Conservation (phyloP, 2,113 vertebrate species). For the Gnathonemus longibarbis region DNA sequence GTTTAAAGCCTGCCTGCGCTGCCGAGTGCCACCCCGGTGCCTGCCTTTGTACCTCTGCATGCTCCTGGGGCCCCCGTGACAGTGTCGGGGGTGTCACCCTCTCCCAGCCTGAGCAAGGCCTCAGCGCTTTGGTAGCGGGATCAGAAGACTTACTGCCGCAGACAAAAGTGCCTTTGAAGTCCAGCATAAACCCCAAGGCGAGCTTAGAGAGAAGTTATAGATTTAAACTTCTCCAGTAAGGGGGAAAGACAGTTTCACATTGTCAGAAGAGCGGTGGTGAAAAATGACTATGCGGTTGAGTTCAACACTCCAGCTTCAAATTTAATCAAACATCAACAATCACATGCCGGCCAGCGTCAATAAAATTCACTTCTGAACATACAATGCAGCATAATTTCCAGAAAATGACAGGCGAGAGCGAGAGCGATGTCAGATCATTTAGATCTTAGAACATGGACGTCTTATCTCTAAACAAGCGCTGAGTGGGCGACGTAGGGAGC, state of each 20-base stretch:
- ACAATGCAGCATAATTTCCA: not conserved
- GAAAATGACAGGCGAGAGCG: not conserved
- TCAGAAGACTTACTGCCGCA: not conserved
- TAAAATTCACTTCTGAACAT: not conserved
- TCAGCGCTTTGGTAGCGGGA: not conserved
- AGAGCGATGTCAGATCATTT: not conserved
- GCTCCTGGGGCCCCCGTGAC: not conserved
- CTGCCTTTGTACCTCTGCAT: not conserved
- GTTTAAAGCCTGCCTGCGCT: not conserved
- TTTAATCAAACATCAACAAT: not conserved
- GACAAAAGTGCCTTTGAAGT: constrained; percentile 14
- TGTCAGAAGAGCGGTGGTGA: not conserved
- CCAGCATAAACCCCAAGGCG: not conserved
- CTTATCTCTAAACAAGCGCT: not conserved
- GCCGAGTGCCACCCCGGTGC: not conserved
- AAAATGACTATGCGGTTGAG: not conserved
- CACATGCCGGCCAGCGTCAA: not conserved
- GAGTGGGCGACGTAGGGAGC: not conserved
- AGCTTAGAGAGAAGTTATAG: constrained; percentile 4
- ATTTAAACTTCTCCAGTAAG: not conserved
- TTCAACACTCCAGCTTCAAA: not conserved
- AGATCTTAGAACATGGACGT: not conserved
- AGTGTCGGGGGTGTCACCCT: not conserved
- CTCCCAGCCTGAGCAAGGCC: not conserved
- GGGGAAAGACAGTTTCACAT: not conserved